Evolutionary conservation across 2,113 vertebrate species (phyloP), one percentile per base, ranked within the genome.

Genomic region (Cheilinus undulatus): DNA sequence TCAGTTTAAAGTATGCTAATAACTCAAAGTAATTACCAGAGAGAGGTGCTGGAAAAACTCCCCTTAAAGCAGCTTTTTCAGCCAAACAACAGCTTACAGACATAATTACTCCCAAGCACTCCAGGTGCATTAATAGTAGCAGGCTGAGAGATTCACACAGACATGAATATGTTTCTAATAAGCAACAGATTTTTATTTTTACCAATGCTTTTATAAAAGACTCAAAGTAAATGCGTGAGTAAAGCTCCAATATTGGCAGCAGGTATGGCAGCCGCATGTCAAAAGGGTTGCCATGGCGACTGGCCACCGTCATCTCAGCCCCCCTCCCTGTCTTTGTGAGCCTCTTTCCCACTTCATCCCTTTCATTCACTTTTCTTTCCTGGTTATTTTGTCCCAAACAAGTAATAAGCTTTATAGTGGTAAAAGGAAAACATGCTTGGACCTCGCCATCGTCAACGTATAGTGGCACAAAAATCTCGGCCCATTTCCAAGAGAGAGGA

Each of bases 231-330:
- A 73, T 46, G 68, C 58, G 61, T 59, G 45, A 63, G 54, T 60
- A 51, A 70, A 81, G 84, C 81, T 51, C 42, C 6, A 3, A 80
- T 80, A 69, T 57, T 85, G 75, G 78, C 73, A 87, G 85, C 82
- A 88, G 82, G 83, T 90, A 89, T 84, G 82, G 83, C 86, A 91
- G 84, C 79, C 82, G 65, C 82, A 83, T 84, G 89, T 90, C 86
- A 88, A 90, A 89, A 66, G 46, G 56, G 89, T 92, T 92, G 78
- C 86, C 79, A 91, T 91, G 83, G 91, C 81, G 82, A 92, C 86
- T 65, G 50, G 60, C 68, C 74, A 80, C 61, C 72, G 78, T 78
- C 76, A 46, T 78, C 73, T 86, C 79, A 80, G 82, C 71, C 23
- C 56, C 30, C 56, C 59, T 51, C 61, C 73, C 30, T n/a, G 65